These are phyloP conservation scores for Pyrrhosoma nymphula DNA, from an alignment of 2,888 invertebrate genomes.

Conservation along the genomic window DNA sequence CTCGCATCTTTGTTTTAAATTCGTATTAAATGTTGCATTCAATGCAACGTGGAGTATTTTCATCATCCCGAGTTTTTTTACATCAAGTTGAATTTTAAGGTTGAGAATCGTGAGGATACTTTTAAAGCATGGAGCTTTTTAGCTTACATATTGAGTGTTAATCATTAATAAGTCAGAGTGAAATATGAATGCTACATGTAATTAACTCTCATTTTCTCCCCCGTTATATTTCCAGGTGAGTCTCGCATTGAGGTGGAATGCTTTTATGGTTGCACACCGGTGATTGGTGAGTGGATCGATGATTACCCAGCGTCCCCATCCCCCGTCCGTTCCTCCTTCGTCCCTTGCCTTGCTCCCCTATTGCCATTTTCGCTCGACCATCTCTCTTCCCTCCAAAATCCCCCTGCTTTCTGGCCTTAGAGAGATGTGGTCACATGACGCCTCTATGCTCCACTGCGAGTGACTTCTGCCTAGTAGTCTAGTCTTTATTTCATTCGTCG, in stretches of 20 bases:
- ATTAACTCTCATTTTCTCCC: background rate
- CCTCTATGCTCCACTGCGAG: background rate
- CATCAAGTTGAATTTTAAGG: background rate
- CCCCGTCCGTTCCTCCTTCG: background rate
- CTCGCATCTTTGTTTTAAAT: no score
- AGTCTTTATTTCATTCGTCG: background rate
- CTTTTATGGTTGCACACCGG: background rate
- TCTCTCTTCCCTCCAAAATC: background rate
- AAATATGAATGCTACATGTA: background rate
- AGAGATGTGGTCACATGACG: background rate
- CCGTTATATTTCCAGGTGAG: conserved; percentile 9
- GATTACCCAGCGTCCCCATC: background rate
- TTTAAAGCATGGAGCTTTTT: background rate
- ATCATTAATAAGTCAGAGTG: background rate
- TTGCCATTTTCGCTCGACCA: background rate
- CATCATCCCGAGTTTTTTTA: background rate
- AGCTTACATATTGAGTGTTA: background rate
- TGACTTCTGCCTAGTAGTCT: background rate
- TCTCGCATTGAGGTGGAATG: background rate
- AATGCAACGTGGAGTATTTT: background rate
- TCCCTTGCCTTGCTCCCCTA: background rate
- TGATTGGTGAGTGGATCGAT: background rate
- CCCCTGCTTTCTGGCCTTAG: background rate
- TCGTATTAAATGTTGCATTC: no score
- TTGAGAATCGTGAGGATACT: background rate